Percentiles rank a stretch among this genome's conserved stretches.
Conservation (phyloP, 2,888 invertebrate species). For the Temnothorax ravouxi region DNA sequence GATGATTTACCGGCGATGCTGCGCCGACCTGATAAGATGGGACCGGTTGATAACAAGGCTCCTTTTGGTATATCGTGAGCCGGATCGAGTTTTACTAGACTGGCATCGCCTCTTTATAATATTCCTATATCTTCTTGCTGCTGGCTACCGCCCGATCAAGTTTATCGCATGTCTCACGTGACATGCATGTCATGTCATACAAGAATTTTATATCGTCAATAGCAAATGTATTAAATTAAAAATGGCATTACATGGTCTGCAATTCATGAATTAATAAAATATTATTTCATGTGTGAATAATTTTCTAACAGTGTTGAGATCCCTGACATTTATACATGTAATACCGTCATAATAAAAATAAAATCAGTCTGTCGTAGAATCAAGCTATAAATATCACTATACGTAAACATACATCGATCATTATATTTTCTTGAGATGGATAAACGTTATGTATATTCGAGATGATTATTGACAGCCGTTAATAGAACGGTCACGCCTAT, state of each 20-base stretch:
- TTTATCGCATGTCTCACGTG: constrained; percentile 31
- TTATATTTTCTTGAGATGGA: neutral
- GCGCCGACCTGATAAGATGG: constrained; percentile 81
- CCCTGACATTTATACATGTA: too few species aligned
- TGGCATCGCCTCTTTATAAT: constrained; percentile 53
- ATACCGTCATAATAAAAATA: neutral
- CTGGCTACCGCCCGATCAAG: constrained; percentile 53
- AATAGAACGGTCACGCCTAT: constrained; percentile 1
- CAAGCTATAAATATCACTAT: neutral
- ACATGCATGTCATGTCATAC: constrained; percentile 14
- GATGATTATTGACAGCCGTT: neutral
- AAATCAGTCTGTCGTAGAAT: neutral
- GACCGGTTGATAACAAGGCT: constrained; percentile 76
- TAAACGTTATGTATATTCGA: neutral
- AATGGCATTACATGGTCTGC: neutral
- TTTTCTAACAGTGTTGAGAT: neutral
- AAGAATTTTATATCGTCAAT: constrained; percentile 26
- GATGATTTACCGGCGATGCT: constrained; percentile 81
- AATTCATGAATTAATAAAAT: neutral
- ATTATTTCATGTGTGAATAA: neutral
- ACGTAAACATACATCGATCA: neutral
- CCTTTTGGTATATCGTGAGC: constrained; percentile 71
- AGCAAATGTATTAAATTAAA: constrained; percentile 15
- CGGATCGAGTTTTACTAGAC: constrained; percentile 68
- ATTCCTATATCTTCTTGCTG: constrained; percentile 61